Percentiles rank a stretch among this genome's conserved stretches.
Evolutionary conservation across 2,113 vertebrate species (phyloP).

Genomic region (Dermatemys mawii): DNA sequence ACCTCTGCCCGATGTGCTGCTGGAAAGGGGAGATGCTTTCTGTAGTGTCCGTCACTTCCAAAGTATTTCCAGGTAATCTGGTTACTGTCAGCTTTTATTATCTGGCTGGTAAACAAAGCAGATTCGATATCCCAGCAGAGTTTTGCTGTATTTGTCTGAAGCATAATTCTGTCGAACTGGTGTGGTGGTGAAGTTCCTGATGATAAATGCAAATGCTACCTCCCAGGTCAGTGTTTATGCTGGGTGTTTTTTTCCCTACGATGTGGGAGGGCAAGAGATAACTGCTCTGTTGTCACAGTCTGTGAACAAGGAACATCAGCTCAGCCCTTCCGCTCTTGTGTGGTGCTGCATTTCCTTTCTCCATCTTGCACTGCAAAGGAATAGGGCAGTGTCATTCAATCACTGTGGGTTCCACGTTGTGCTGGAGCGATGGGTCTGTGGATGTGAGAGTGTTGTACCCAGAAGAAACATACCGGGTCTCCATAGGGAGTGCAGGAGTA

Average conservation of each 20-base stretch:
- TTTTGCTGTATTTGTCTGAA: rapidly evolving
- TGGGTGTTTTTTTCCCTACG: background rate
- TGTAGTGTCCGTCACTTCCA: background rate
- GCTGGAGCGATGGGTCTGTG: background rate
- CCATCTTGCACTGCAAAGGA: background rate
- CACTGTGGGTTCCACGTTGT: background rate
- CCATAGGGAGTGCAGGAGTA: too few relatives aligned
- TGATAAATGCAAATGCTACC: too few relatives aligned
- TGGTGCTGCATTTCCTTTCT: background rate
- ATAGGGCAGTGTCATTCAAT: background rate
- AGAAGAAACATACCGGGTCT: too few relatives aligned
- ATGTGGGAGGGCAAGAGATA: background rate
- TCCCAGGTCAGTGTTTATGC: background rate
- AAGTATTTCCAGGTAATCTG: rapidly evolving
- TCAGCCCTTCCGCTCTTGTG: background rate
- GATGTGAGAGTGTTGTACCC: too few relatives aligned
- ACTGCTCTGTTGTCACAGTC: background rate
- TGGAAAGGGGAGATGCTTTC: background rate
- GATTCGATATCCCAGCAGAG: rapidly evolving
- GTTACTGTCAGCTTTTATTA: rapidly evolving
- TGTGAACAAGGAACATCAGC: background rate
- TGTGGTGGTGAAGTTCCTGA: too few relatives aligned
- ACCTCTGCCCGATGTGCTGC: background rate
- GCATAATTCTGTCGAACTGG: too few relatives aligned
- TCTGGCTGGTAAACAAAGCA: background rate